phyloP scores from a whole-genome alignment of 2,888 invertebrate species.

The Colletes collaris region DNA sequence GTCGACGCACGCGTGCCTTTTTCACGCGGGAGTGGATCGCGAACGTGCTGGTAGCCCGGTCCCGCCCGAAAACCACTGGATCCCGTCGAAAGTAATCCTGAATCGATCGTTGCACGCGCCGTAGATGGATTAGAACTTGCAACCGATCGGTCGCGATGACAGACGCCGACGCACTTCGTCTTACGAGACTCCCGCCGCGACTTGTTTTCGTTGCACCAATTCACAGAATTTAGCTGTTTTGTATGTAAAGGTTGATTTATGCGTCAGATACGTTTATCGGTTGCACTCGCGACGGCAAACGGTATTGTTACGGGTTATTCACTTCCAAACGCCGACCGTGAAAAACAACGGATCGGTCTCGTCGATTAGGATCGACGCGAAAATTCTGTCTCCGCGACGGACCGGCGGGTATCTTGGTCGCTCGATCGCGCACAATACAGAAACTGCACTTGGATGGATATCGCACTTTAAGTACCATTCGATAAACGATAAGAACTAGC shows the following conservation, averaged over 20 bases:
- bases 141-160: not conserved
- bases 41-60: not conserved
- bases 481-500: constrained; percentile 54
- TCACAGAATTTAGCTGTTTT: constrained; percentile 44
- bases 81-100: constrained; percentile 34
- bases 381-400: too few relatives aligned
- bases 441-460: constrained; percentile 46
- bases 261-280: constrained; percentile 54
- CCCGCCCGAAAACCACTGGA: constrained; percentile 14
- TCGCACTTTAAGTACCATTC: constrained; percentile 47
- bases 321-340: constrained; percentile 19
- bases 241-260: constrained; percentile 48
- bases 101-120: constrained; percentile 21
- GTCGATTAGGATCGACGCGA: not conserved
- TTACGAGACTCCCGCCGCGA: constrained; percentile 1
- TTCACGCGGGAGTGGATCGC: not conserved
- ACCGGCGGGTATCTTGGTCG: not conserved
- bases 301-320: constrained; percentile 37
- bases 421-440: constrained; percentile 20
- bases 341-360: constrained; percentile 30
- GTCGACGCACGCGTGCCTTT: constrained; percentile 5
- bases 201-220: constrained; percentile 50
- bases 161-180: constrained; percentile 7
- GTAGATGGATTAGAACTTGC: not conserved
- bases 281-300: constrained; percentile 24